Base-by-base conservation (phyloP, 2,888 invertebrate species). In the Petrophora chlorosata region DNA sequence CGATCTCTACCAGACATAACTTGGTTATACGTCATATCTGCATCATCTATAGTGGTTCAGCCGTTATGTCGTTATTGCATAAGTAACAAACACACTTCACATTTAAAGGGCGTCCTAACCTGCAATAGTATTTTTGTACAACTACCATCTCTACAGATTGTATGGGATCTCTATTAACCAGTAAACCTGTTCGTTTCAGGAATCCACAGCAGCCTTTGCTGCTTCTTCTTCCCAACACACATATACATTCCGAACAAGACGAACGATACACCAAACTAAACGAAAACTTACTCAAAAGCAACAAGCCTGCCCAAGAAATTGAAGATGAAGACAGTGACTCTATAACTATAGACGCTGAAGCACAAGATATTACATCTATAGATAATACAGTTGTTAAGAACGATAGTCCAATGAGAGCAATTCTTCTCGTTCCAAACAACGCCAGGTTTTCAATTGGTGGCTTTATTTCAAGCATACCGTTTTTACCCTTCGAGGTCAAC, bases 401-500 rank as follows among this genome's bases (percentile, higher is more conserved):
- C 16, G 32, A n/a, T n/a, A n/a, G 58, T 33, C 53, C 64, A 34
- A 63, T 65, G 38, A 73, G 61, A 60, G 70, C 73, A 3, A 48
- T 78, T 23, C 36, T 83, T 30, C 53, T 85, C 22, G 44, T 74
- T 41, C 66, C 75, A 3, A 74, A 72, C 15, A 63, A 22, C n/a
- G 39, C 76, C 9, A 78, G 81, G 61, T 61, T 73, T 8, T 69
- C 75, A 1, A 71, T 90, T 8, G 90, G 92, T 3, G 82, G 81
- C 22, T 73, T 92, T 35, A 92, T 93, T 46, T 85, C 89, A 9
- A 73, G 78, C 3, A 87, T 92, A 14, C 91, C 92, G 0, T 92
- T 92, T 67, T 76, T 94, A 12, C 94, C 94, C 0, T 79, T 94
- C 40, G 92, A 93, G 76, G 76, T 94, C 1, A 94, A 93, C 65